These are phyloP conservation scores for Chionis minor DNA, from an alignment of 2,113 vertebrate species.

Conservation along the genomic window DNA sequence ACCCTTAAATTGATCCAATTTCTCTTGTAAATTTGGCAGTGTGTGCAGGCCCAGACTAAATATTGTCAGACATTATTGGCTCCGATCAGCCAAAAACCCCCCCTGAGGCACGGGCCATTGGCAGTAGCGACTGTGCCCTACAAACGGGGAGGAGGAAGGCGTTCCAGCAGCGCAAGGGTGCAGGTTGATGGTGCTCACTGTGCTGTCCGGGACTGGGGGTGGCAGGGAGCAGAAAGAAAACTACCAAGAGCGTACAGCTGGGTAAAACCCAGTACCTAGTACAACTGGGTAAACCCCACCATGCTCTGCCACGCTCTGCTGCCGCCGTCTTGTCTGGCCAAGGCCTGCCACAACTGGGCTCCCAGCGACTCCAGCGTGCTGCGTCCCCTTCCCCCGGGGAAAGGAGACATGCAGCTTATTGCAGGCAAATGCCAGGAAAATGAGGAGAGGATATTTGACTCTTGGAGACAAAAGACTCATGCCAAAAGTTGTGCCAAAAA, in stretches of 20 bases:
- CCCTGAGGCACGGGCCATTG: neutral
- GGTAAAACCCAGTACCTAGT: neutral
- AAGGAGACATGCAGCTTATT: neutral
- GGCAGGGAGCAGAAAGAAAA: neutral
- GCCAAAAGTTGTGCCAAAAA: neutral
- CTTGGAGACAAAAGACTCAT: neutral
- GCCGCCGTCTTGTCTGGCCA: neutral
- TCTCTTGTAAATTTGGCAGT: neutral
- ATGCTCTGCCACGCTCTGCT: neutral
- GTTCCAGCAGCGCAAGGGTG: neutral
- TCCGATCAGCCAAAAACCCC: neutral
- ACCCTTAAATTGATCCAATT: neutral
- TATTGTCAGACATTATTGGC: neutral
- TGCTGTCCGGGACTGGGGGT: neutral
- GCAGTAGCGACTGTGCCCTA: neutral
- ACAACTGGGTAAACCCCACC: neutral
- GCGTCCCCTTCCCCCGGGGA: neutral
- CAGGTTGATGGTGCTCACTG: neutral
- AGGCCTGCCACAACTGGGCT: neutral
- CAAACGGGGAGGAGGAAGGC: neutral
- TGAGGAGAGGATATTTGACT: neutral
- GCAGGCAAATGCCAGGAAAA: slow-evolving; percentile 23
- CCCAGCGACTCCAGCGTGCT: neutral
- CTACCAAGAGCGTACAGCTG: accelerated
- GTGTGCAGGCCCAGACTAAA: neutral